Evolutionary conservation across 2,888 invertebrate species (phyloP), one percentile per base, ranked within the genome.

Genomic region (Coelinius sp.): DNA sequence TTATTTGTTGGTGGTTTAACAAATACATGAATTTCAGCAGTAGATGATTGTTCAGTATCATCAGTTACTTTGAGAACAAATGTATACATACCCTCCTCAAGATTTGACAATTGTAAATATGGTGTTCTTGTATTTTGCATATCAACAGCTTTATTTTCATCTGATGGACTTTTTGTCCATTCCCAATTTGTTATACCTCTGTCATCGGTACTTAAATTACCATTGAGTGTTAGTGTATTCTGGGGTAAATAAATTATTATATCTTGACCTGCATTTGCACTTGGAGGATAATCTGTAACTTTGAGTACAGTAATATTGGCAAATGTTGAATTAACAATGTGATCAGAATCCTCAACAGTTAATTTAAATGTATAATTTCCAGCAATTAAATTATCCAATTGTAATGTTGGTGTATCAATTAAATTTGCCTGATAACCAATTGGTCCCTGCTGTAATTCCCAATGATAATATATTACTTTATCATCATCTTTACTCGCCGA

Each of bases 81-180:
- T 0, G 96, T 96, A 86, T 98, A 98, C 89, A 97, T 94, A 53
- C 98, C 98, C 84, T 96, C 95, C 82, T 97, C 96, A 59, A 98
- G 90, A 88, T 97, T 95, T 0, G 96, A 96, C 10, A 98, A 89
- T 88, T 94, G 93, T 46, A 97, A 90, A 83, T 94, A 95, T 0
- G 97, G 96, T 0, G 96, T 97, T 81, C 96, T 92, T 0, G 97
- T 97, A 79, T 97, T 95, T 90, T 97, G 96, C 96, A 97, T 97
- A 84, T 97, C 97, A 8, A 96, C 97, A 0, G 97, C 96, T 84
- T 96, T 95, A 78, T 95, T 94, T 77, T 95, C 94, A 83, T 95
- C 95, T 62, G 94, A 94, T 0, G 94, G 92, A 64, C 95, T 94
- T 85, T 97, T 97, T 0, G 96, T 97, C 98, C 98, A 98, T 87